Percentiles rank a stretch among this genome's conserved stretches.
phyloP scores from a whole-genome alignment of 2,797 vertebrate genomes.

The Siniperca undulata region DNA sequence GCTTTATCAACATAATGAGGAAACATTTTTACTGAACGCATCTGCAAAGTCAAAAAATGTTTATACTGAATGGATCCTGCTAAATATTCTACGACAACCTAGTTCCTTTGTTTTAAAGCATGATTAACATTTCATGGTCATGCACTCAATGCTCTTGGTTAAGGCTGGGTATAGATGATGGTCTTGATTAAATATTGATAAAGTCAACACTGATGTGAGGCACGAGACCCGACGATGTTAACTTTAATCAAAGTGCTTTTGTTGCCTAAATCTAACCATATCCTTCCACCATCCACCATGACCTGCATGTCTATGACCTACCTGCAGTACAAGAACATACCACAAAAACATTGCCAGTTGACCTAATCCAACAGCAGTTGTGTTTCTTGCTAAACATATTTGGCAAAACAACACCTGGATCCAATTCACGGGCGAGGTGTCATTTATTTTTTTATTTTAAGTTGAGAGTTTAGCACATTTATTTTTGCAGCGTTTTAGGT shows the following conservation, averaged over 20 bases:
- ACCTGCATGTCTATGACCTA: background rate
- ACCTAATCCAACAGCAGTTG: background rate
- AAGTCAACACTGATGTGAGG: background rate
- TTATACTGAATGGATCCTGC: background rate
- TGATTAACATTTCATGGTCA: background rate
- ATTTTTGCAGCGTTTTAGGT: background rate
- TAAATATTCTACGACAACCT: background rate
- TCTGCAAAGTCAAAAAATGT: background rate
- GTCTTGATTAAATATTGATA: constrained; percentile 11
- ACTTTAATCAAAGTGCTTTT: constrained; percentile 3
- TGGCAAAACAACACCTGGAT: background rate
- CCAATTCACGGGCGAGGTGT: too few relatives aligned
- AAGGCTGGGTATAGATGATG: background rate
- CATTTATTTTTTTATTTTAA: background rate
- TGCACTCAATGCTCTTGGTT: background rate
- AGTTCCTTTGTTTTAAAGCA: background rate
- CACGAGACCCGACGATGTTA: background rate
- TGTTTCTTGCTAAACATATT: background rate
- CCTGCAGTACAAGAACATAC: background rate
- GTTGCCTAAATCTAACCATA: background rate
- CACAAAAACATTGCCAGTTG: background rate
- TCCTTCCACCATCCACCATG: background rate
- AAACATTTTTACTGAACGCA: background rate
- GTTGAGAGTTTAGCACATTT: background rate
- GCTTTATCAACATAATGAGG: background rate